A percentile compares a stretch with the other conserved stretches of the same genome.
Evolutionary conservation across 1,140 invertebrate species (phyloP).

Genomic region (Lepidurus arcticus): DNA sequence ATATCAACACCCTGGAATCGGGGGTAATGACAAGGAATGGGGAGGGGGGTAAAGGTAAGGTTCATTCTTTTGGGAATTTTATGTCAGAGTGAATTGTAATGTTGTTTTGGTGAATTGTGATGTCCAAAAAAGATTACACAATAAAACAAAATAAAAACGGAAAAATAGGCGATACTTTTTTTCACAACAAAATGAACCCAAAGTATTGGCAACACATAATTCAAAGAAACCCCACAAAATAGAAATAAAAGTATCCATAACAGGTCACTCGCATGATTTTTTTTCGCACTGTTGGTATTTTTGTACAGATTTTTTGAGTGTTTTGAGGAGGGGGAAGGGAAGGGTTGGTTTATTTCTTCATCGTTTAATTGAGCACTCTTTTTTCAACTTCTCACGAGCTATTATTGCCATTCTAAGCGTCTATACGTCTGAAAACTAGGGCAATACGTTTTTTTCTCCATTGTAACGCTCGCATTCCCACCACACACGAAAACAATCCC

Average conservation of each 20-base stretch:
- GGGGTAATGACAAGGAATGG: background rate
- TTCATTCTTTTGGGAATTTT: too few species aligned
- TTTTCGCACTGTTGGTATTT: background rate
- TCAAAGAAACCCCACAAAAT: too few species aligned
- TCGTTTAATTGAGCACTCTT: constrained; percentile 9
- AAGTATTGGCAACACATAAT: too few species aligned
- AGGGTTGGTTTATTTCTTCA: background rate
- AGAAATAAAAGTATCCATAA: too few species aligned
- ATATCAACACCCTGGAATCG: constrained; percentile 9
- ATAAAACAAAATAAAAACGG: too few species aligned
- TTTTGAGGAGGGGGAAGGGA: background rate
- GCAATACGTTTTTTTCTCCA: background rate
- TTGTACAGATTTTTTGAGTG: background rate
- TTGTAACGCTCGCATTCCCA: background rate
- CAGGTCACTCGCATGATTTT: too few species aligned
- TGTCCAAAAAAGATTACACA: too few species aligned
- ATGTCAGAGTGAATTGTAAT: too few species aligned
- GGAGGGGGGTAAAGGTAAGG: too few species aligned
- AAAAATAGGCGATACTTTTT: too few species aligned
- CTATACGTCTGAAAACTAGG: background rate
- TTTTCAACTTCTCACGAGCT: background rate
- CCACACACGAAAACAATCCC: constrained; percentile 13
- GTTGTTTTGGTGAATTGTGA: too few species aligned
- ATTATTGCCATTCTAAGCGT: background rate
- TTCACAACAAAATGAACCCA: too few species aligned